Percentiles rank a stretch among this genome's conserved stretches.
These are phyloP conservation scores for Cynopterus sphinx DNA, from an alignment of 2,797 vertebrate species.

Conservation along the genomic window DNA sequence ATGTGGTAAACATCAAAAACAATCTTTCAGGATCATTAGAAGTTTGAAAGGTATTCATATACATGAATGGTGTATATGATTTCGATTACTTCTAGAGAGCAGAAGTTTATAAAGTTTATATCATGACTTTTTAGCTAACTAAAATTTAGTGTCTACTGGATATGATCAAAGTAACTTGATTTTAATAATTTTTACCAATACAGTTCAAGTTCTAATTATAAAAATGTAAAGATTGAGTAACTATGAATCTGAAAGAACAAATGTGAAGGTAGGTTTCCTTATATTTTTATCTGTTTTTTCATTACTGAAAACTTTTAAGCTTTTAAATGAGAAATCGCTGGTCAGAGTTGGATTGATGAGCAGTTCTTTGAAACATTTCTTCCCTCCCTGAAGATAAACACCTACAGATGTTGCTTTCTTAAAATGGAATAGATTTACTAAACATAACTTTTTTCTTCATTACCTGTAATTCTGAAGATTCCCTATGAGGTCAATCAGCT, in stretches of 20 bases:
- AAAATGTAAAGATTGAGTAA: neutral
- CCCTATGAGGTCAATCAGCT: neutral
- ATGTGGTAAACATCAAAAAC: neutral
- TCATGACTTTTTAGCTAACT: neutral
- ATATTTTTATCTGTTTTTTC: neutral
- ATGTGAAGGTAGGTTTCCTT: conserved; percentile 37
- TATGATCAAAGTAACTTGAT: neutral
- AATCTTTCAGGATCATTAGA: neutral
- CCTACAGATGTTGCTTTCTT: neutral
- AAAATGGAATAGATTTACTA: neutral
- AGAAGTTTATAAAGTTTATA: neutral
- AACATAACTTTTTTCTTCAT: neutral
- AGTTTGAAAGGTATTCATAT: neutral
- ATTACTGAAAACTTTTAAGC: neutral
- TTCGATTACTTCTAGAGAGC: conserved; percentile 19
- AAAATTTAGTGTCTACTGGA: neutral
- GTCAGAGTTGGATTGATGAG: neutral
- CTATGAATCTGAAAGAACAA: neutral
- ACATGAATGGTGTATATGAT: neutral
- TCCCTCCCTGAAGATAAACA: neutral
- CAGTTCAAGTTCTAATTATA: conserved; percentile 13
- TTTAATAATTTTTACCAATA: conserved; percentile 4
- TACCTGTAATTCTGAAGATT: neutral
- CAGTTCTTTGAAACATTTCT: neutral
- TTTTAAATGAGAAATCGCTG: conserved; percentile 10